phyloP scores from a whole-genome alignment of 2,888 invertebrate species.

The Catotricha subobsoleta region DNA sequence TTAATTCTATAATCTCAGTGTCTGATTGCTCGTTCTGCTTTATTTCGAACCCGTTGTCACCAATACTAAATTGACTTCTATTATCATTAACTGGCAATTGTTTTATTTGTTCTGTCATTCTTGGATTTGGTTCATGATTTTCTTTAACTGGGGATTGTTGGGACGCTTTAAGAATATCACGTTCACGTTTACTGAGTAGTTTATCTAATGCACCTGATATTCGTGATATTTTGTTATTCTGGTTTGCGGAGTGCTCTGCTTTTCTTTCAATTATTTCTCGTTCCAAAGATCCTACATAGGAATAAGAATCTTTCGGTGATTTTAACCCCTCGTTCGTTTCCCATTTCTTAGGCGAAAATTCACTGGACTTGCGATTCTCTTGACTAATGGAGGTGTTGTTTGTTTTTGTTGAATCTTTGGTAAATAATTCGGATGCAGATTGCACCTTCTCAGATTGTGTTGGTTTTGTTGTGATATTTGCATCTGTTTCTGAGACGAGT shows the following conservation, averaged over 20 bases:
- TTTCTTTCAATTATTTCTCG: conserved; percentile 28
- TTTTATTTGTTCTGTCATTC: too few species aligned
- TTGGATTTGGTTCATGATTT: conserved; percentile 5
- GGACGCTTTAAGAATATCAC: too few species aligned
- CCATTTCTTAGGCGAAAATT: conserved; percentile 42
- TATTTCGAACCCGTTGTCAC: too few species aligned
- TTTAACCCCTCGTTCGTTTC: conserved; percentile 42
- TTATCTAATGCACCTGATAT: conserved; percentile 36
- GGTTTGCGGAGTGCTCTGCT: conserved; percentile 20
- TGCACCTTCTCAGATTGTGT: neutral
- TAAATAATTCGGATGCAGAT: conserved; percentile 15
- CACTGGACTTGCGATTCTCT: conserved; percentile 40
- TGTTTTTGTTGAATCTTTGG: conserved; percentile 19
- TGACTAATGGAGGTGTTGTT: conserved; percentile 16
- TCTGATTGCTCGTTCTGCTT: too few species aligned
- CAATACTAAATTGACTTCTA: too few species aligned
- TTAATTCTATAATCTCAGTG: too few species aligned
- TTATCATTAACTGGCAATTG: too few species aligned
- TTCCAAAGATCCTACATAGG: conserved; percentile 20
- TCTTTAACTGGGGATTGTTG: conserved; percentile 10
- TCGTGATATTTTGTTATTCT: conserved; percentile 24
- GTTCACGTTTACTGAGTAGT: conserved; percentile 36
- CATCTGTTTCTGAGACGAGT: neutral
- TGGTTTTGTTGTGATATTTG: neutral
- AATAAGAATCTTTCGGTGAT: conserved; percentile 14